These are phyloP conservation scores for Pemphigus obesinymphae DNA, from an alignment of 1,140 invertebrate genomes.

Conservation along the genomic window DNA sequence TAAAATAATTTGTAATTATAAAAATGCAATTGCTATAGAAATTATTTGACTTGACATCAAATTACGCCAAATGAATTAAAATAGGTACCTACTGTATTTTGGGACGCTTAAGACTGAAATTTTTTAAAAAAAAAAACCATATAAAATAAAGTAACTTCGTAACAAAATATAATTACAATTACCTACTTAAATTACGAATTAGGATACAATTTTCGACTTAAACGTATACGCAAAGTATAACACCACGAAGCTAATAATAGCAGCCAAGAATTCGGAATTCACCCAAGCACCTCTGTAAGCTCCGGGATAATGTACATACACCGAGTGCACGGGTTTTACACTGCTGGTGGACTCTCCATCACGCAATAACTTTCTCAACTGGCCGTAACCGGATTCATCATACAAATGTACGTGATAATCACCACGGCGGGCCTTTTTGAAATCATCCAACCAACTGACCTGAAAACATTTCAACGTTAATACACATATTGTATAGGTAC, in stretches of 20 bases:
- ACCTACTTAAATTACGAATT: conserved; percentile 46
- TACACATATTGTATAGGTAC: no score
- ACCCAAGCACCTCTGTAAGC: conserved; percentile 87
- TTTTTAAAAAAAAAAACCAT: no score
- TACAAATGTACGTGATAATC: conserved; percentile 75
- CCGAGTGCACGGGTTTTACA: conserved; percentile 69
- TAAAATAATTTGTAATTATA: no score
- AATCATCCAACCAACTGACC: conserved; percentile 88
- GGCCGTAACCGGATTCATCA: conserved; percentile 85
- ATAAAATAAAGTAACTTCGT: no score
- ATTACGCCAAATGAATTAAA: no score
- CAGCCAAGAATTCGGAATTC: conserved; percentile 85
- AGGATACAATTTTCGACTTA: conserved; percentile 71
- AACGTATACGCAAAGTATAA: conserved; percentile 82
- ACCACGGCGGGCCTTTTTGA: conserved; percentile 71
- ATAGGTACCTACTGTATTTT: no score
- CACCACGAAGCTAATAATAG: conserved; percentile 68
- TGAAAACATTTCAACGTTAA: no score
- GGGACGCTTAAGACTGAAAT: no score
- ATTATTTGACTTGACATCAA: no score
- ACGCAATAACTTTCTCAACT: conserved; percentile 69
- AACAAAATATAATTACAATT: neutral
- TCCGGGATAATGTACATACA: conserved; percentile 74
- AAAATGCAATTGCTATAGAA: no score
- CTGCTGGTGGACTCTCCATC: conserved; percentile 61